Evolutionary conservation across 2,888 invertebrate genomes (phyloP), one percentile per base, ranked within the genome.

Genomic region (Campoletis raptor): DNA sequence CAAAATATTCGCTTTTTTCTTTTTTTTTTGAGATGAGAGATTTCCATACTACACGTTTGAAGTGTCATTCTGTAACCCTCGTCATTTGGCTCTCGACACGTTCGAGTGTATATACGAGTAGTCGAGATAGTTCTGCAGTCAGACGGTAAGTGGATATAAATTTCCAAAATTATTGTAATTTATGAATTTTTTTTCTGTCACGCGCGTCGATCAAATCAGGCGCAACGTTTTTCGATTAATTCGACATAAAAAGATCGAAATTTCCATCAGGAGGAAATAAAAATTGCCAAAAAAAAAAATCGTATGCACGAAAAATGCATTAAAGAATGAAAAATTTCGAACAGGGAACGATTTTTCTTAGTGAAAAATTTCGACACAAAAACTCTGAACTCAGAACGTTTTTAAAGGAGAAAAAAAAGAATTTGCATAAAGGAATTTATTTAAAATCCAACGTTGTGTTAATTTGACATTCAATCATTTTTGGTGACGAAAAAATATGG

Each of bases 61-160:
- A 30, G 40, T 69, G 52, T 69, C 78, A 24, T 77, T 42, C 36
- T 18, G 52, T 69, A 2, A 40, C 24, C 54, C 10, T 66, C 42
- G 74, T 24, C 54, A 54, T 54, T 21, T 15, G 37, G 9, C 6
- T 78, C 40, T 42, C 4, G 18, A 7, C 61, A 57, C n/a, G 30
- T 24, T 45, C 30, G 54, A 37, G 15, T 67, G 54, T 48, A n/a
- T n/a, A n/a, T n/a, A 78, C 72, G 72, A 78, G 67, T 69, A 69
- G 69, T 78, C 69, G 69, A 69, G 54, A 42, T 54, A 40, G 18
- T 78, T 69, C 24, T 69, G 18, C 52, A 69, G 78, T 78, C 78
- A 69, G 67, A 69, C 78, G 45, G 48, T 52, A n/a, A 54, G 67
- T 54, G 42, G 18, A 24, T 40, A 54, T 24, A 6, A 40, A 78